phyloP scores from a whole-genome alignment of 1,140 invertebrate species.

The Trichoplusia ni region DNA sequence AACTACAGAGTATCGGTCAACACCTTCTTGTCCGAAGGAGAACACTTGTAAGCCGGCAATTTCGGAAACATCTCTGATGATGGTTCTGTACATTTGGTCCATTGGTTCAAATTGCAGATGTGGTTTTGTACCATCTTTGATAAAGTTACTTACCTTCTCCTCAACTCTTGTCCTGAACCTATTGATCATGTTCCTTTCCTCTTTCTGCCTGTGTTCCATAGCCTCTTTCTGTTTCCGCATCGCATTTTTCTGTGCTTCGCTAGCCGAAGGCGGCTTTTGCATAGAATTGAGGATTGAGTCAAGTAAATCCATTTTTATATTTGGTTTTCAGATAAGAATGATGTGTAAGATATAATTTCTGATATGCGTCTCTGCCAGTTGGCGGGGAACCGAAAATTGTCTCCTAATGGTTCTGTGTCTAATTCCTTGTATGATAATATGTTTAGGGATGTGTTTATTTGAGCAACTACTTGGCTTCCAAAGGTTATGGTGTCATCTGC shows the following conservation, averaged over 20 bases:
- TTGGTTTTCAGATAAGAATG: conserved; percentile 69
- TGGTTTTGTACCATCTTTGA: conserved; percentile 78
- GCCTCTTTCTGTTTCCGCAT: conserved; percentile 85
- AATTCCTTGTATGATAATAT: conserved; percentile 54
- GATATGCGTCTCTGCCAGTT: conserved; percentile 57
- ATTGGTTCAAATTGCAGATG: conserved; percentile 81
- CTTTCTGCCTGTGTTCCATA: conserved; percentile 78
- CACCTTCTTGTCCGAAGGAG: conserved; percentile 94
- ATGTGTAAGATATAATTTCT: conserved; percentile 71
- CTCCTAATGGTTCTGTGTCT: conserved; percentile 50
- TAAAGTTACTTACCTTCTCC: conserved; percentile 77
- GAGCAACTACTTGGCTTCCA: conserved; percentile 59
- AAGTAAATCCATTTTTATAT: conserved; percentile 85
- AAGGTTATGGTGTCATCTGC: conserved; percentile 65
- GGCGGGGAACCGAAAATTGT: conserved; percentile 62
- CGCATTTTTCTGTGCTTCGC: conserved; percentile 84
- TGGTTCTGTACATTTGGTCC: conserved; percentile 73
- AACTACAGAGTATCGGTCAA: conserved; percentile 92
- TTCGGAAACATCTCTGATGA: conserved; percentile 89
- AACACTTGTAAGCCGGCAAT: conserved; percentile 91
- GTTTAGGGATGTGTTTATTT: conserved; percentile 64
- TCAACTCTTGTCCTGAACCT: conserved; percentile 80
- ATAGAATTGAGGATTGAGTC: conserved; percentile 89
- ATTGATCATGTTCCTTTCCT: conserved; percentile 79
- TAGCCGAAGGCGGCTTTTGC: conserved; percentile 87